Evolutionary conservation across 2,888 invertebrate genomes (phyloP).

Genomic region (Eupithecia abbreviata): DNA sequence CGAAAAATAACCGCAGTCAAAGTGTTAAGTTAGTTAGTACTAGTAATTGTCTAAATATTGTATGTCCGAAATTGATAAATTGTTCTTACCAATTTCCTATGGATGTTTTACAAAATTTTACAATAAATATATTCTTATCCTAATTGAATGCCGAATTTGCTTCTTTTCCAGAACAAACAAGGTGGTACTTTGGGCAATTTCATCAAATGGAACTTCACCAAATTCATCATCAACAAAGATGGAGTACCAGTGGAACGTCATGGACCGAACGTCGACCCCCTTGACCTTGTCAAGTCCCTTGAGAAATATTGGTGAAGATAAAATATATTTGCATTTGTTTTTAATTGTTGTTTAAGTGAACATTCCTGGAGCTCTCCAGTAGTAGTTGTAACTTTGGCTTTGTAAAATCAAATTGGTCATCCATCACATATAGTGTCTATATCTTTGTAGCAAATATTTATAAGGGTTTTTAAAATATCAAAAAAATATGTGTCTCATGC

Average conservation of each 20-base stretch:
- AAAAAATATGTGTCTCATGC: neutral
- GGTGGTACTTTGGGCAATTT: constrained; percentile 85
- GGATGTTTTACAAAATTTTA: no score
- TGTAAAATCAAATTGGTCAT: neutral
- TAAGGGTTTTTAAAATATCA: neutral
- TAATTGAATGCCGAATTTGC: neutral
- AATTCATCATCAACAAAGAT: constrained; percentile 90
- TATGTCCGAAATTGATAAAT: no score
- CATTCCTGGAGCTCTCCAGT: constrained; percentile 34
- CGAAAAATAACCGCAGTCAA: no score
- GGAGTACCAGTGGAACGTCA: constrained; percentile 88
- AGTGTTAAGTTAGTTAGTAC: no score
- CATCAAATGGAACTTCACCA: constrained; percentile 94
- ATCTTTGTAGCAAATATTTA: neutral
- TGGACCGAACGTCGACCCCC: constrained; percentile 84
- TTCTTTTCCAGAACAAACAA: constrained; percentile 69
- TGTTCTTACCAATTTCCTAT: no score
- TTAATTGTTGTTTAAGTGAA: constrained; percentile 20
- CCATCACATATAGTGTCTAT: neutral
- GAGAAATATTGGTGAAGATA: constrained; percentile 82
- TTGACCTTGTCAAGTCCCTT: constrained; percentile 77
- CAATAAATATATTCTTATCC: no score
- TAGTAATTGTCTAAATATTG: no score
- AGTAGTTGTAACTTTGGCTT: neutral
- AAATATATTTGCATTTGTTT: constrained; percentile 25